Conservation (phyloP, 2,797 vertebrate species). For the Zonotrichia albicollis region DNA sequence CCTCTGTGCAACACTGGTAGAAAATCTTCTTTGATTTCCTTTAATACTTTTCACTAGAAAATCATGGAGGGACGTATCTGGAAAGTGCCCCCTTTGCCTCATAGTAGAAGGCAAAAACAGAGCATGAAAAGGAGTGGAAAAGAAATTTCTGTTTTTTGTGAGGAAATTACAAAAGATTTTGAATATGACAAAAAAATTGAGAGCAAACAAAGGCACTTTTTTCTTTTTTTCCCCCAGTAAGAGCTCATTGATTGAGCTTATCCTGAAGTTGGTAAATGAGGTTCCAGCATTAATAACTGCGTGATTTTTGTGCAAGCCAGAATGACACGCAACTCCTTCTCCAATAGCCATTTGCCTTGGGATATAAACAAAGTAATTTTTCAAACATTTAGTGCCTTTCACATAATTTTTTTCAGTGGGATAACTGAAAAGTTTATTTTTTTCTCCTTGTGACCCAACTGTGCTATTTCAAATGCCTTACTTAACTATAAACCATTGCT, state of each 20-base stretch:
- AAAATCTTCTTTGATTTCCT: background rate
- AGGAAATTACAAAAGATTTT: background rate
- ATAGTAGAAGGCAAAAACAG: background rate
- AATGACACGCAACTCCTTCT: background rate
- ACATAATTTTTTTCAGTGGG: background rate
- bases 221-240: accelerated
- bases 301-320: background rate
- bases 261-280: background rate
- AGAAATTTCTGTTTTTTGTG: background rate
- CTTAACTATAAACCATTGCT: background rate
- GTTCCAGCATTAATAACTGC: background rate
- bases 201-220: background rate
- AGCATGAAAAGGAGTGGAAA: background rate
- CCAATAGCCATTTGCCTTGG: background rate
- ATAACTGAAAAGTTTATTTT: background rate
- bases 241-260: background rate
- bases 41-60: background rate
- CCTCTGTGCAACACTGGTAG: background rate
- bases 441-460: background rate
- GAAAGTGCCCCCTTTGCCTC: background rate
- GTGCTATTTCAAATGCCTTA: background rate
- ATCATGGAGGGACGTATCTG: background rate
- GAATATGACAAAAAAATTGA: background rate
- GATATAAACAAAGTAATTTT: background rate
- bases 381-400: background rate